Evolutionary conservation across 2,888 invertebrate genomes (phyloP).

Genomic region (Atrina japonica): DNA sequence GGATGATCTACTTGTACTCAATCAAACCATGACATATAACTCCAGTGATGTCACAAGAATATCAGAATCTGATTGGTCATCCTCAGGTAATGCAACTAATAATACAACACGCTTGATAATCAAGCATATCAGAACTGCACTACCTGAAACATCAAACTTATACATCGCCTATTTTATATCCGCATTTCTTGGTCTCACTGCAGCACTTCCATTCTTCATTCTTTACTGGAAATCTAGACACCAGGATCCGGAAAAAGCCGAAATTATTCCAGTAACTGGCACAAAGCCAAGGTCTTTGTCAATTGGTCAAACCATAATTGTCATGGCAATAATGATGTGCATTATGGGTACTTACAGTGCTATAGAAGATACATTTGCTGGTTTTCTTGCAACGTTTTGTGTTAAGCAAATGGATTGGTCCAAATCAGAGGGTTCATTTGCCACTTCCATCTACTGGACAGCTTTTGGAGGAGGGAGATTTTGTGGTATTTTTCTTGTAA

Average conservation of each 20-base stretch:
- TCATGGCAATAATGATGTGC: slow-evolving; percentile 45
- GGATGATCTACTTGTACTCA: background rate
- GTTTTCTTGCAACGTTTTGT: slow-evolving; percentile 78
- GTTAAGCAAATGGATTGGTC: slow-evolving; percentile 73
- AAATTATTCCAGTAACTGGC: slow-evolving; percentile 31
- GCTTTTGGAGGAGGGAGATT: slow-evolving; percentile 79
- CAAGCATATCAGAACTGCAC: background rate
- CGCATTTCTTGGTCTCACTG: slow-evolving; percentile 42
- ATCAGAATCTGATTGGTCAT: background rate
- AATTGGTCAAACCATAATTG: slow-evolving; percentile 36
- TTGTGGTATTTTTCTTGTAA: slow-evolving; percentile 78
- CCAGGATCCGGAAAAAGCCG: background rate
- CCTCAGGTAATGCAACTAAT: background rate
- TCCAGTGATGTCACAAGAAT: background rate
- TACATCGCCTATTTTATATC: slow-evolving; percentile 51
- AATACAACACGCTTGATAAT: background rate
- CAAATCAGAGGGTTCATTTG: slow-evolving; percentile 71
- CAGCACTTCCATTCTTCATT: slow-evolving; percentile 53
- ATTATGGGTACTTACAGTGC: slow-evolving; percentile 62
- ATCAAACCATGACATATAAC: background rate
- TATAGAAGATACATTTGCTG: slow-evolving; percentile 80
- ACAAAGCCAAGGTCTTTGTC: slow-evolving; percentile 47
- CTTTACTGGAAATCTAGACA: slow-evolving; percentile 44
- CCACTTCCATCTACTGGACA: slow-evolving; percentile 80
- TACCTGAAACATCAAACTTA: slow-evolving; percentile 17